Conservation (phyloP, 2,113 vertebrate genomes). For the Gymnogyps californianus region DNA sequence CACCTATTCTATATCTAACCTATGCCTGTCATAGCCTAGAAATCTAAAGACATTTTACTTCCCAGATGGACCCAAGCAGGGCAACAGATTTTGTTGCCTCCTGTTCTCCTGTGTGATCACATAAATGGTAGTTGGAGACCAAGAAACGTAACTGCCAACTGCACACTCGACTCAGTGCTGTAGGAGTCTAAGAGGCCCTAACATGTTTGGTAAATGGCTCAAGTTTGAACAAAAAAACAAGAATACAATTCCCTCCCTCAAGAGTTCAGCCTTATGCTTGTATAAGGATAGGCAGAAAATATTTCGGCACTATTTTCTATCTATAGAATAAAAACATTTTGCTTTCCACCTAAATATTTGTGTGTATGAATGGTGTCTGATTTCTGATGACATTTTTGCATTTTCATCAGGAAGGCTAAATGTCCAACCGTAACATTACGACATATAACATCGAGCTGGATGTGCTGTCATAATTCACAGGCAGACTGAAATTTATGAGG, state of each 20-base stretch:
- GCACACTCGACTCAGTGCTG: not conserved
- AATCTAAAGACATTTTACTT: slow-evolving; percentile 3
- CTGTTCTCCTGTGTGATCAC: not conserved
- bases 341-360: not conserved
- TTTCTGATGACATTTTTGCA: not conserved
- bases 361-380: not conserved
- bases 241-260: not conserved
- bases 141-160: not conserved
- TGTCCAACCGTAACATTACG: not conserved
- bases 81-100: slow-evolving; percentile 16
- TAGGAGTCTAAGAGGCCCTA: not conserved
- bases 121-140: not conserved
- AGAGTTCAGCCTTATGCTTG: not conserved
- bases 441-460: not conserved
- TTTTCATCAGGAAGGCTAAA: not conserved
- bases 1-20: not conserved
- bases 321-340: not conserved
- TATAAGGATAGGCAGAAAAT: not conserved
- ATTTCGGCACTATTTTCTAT: not conserved
- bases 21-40: not conserved
- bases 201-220: not conserved
- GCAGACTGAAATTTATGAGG: not conserved
- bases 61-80: not conserved
- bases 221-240: not conserved
- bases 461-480: not conserved